A percentile compares a stretch with the other conserved stretches of the same genome.
phyloP scores from a whole-genome alignment of 2,888 invertebrate genomes.

The Himalopsyche kuldschensis region DNA sequence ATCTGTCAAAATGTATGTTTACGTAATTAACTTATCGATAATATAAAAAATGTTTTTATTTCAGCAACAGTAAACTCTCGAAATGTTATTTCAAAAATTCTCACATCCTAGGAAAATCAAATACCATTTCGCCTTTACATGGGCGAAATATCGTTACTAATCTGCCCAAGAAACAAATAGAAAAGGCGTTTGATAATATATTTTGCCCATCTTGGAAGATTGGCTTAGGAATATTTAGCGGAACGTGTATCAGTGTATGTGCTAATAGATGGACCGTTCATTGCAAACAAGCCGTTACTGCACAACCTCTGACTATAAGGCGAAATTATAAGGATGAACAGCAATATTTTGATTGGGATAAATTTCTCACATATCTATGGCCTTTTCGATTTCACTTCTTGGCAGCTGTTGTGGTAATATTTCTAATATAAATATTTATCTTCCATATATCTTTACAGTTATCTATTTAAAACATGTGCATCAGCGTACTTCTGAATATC shows the following conservation, averaged over 20 bases:
- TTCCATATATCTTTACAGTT: too few species aligned
- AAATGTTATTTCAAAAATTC: background rate
- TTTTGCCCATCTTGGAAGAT: constrained; percentile 55
- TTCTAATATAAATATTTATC: constrained; percentile 44
- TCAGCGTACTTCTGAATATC: background rate
- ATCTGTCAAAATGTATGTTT: background rate
- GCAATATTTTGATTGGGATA: constrained; percentile 75
- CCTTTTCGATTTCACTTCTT: constrained; percentile 77
- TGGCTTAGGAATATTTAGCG: constrained; percentile 54
- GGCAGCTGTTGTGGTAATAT: constrained; percentile 73
- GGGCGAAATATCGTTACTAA: constrained; percentile 13
- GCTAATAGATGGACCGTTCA: constrained; percentile 62
- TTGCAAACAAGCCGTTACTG: constrained; percentile 62
- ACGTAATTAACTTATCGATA: constrained; percentile 7
- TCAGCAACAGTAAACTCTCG: background rate
- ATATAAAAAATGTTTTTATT: background rate
- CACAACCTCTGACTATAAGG: constrained; percentile 62
- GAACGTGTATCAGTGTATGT: constrained; percentile 49
- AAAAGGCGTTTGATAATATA: constrained; percentile 30
- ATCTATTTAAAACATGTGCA: too few species aligned
- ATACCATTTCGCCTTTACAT: background rate
- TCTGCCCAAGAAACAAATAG: background rate
- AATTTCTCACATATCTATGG: constrained; percentile 70
- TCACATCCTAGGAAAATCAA: background rate
- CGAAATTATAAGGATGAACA: constrained; percentile 55